Evolutionary conservation across 2,888 invertebrate species (phyloP).

Genomic region (Prostheceraeus crozeri): DNA sequence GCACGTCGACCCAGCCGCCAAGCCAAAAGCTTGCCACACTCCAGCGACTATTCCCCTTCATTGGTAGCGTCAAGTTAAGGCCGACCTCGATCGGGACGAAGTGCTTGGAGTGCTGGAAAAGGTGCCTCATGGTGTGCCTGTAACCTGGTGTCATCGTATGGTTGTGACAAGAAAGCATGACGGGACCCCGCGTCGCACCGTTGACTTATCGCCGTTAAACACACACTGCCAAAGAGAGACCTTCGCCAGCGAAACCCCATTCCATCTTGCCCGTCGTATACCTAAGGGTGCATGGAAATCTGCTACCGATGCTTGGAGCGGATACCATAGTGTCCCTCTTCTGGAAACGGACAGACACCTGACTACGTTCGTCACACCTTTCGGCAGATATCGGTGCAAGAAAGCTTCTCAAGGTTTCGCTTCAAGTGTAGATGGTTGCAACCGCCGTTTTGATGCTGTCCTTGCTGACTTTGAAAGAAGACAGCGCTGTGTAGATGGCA

Average conservation of each 20-base stretch:
- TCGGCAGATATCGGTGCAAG: conserved; percentile 40
- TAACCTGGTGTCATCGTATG: conserved; percentile 20
- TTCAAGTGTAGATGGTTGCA: conserved; percentile 40
- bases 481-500: conserved; percentile 38
- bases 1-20: conserved; percentile 19
- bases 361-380: conserved; percentile 39
- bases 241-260: conserved; percentile 31
- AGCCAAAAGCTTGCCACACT: conserved; percentile 26
- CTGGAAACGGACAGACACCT: conserved; percentile 39
- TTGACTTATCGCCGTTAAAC: conserved; percentile 7
- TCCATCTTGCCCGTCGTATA: conserved; percentile 39
- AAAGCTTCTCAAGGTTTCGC: conserved; percentile 40
- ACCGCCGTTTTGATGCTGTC: conserved; percentile 40
- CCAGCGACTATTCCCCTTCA: conserved; percentile 15
- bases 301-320: conserved; percentile 40
- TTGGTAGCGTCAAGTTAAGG: conserved; percentile 1
- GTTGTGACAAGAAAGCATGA: conserved; percentile 6
- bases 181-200: conserved; percentile 4
- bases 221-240: conserved; percentile 2
- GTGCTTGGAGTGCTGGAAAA: conserved; percentile 6
- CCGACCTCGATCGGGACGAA: conserved; percentile 8
- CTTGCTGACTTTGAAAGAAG: conserved; percentile 37
- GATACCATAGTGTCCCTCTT: conserved; percentile 39
- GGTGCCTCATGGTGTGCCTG: conserved; percentile 6
- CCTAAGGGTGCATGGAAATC: conserved; percentile 40